A percentile compares a stretch with the other conserved stretches of the same genome.
phyloP scores from a whole-genome alignment of 2,797 vertebrate species.

The Huso huso region DNA sequence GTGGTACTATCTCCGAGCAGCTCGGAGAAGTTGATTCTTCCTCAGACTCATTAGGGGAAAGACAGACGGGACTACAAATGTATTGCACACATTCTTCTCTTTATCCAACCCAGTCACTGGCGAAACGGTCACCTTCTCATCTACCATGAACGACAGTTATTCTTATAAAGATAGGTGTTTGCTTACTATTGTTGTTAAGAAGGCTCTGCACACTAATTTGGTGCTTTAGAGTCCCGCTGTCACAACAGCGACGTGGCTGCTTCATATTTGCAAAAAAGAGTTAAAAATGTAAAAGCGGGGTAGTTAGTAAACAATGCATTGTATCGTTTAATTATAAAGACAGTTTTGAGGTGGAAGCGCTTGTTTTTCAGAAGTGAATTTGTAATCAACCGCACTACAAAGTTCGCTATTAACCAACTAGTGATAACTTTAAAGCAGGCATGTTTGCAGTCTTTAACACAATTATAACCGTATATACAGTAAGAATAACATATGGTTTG shows the following conservation, averaged over 20 bases:
- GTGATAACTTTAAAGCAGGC: neutral
- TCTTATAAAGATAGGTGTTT: no score
- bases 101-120: neutral
- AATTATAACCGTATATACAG: neutral
- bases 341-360: neutral
- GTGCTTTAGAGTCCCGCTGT: neutral
- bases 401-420: neutral
- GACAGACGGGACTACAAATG: neutral
- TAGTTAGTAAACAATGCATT: neutral
- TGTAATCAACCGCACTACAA: neutral
- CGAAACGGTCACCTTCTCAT: neutral
- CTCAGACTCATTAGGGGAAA: neutral
- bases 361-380: no score
- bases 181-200: no score
- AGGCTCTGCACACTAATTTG: neutral
- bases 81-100: neutral
- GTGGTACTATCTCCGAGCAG: neutral
- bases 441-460: neutral
- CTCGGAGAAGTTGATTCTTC: neutral
- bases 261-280: neutral
- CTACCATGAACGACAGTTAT: neutral
- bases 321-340: neutral
- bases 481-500: no score
- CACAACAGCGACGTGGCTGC: neutral
- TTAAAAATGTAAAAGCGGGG: neutral